A percentile compares a stretch with the other conserved stretches of the same genome.
Evolutionary conservation across 2,113 vertebrate species (phyloP).

Genomic region (Channa maculata): DNA sequence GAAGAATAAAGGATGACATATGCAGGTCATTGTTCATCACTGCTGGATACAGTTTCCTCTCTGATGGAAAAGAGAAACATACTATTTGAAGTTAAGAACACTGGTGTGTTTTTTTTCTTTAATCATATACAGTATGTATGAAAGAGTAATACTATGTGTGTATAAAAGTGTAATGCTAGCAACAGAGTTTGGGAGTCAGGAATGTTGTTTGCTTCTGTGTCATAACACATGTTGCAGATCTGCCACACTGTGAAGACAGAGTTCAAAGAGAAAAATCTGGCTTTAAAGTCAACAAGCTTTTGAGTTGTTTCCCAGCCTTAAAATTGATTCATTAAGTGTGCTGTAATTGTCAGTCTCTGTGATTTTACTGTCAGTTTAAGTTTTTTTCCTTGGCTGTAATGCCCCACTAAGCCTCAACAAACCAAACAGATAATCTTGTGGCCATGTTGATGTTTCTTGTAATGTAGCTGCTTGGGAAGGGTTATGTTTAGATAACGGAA

Average conservation of each 20-base stretch:
- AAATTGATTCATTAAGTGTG: constrained; percentile 56
- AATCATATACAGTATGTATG: constrained; percentile 10
- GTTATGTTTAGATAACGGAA: constrained; percentile 27
- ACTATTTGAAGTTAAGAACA: constrained; percentile 10
- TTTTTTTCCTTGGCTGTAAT: constrained; percentile 26
- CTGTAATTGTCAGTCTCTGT: constrained; percentile 32
- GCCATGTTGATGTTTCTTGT: constrained; percentile 50
- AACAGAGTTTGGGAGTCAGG: neutral
- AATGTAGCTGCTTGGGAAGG: constrained; percentile 1
- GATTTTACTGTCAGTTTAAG: constrained; percentile 59
- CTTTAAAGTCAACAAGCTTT: constrained; percentile 32
- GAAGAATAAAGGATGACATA: constrained; percentile 50
- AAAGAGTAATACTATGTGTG: neutral
- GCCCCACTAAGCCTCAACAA: constrained; percentile 38
- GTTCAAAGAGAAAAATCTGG: constrained; percentile 26
- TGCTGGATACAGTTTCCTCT: constrained; percentile 44
- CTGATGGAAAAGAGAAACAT: constrained; percentile 35
- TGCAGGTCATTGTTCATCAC: constrained; percentile 66
- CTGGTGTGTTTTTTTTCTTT: constrained; percentile 36
- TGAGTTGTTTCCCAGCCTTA: constrained; percentile 34
- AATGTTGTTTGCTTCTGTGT: constrained; percentile 21
- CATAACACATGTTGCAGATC: constrained; percentile 19
- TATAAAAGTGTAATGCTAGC: neutral
- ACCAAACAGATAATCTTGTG: constrained; percentile 52
- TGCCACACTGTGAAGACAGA: constrained; percentile 3